Conservation (phyloP, 2,797 vertebrate species). For the Melanotaenia parkinsoni region DNA sequence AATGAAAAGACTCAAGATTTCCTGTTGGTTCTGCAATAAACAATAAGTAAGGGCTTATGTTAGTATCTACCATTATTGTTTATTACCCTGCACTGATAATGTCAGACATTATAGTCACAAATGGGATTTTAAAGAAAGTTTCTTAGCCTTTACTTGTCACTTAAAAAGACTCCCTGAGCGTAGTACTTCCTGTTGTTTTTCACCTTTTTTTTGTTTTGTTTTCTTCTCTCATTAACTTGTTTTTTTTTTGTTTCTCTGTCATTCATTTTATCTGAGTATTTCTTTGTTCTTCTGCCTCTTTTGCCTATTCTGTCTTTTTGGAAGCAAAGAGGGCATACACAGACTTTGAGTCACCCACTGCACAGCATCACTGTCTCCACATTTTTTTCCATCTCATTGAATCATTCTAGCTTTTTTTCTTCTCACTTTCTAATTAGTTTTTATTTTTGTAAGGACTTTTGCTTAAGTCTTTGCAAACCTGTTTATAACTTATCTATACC, state of each 20-base stretch:
- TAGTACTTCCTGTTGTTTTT: slow-evolving; percentile 59
- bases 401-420: slow-evolving; percentile 55
- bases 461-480: not conserved
- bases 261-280: slow-evolving; percentile 44
- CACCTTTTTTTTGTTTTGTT: slow-evolving; percentile 35
- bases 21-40: not conserved
- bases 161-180: slow-evolving; percentile 84
- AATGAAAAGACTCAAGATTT: not conserved
- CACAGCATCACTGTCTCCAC: slow-evolving; percentile 65
- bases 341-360: slow-evolving; percentile 72
- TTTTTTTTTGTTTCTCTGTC: slow-evolving; percentile 62
- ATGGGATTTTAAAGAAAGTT: slow-evolving; percentile 67
- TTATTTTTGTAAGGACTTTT: not conserved
- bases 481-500: too few relatives aligned
- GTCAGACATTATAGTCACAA: slow-evolving; percentile 75
- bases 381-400: slow-evolving; percentile 77
- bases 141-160: slow-evolving; percentile 57
- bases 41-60: slow-evolving; percentile 38
- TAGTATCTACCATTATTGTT: slow-evolving; percentile 52
- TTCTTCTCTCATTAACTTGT: slow-evolving; percentile 42
- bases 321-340: slow-evolving; percentile 72
- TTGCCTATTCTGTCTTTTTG: slow-evolving; percentile 56
- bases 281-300: slow-evolving; percentile 36
- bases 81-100: slow-evolving; percentile 68
- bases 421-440: slow-evolving; percentile 17